Conservation (phyloP, 2,888 invertebrate genomes). For the Cataglyphis livida region DNA sequence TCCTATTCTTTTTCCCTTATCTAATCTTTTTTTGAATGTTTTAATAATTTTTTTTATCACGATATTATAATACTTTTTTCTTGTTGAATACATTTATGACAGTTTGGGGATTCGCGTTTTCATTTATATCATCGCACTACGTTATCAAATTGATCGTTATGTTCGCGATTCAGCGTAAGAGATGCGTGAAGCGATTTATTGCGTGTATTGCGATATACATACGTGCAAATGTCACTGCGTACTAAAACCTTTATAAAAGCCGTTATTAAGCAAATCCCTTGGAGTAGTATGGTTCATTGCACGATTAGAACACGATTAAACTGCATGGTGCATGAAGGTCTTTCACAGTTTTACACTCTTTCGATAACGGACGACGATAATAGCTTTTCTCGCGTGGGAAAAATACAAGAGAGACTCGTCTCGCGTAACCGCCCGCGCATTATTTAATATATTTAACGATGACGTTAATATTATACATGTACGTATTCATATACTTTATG, state of each 20-base stretch:
- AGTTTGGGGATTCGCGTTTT: too few relatives aligned
- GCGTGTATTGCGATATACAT: background rate
- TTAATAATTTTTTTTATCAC: background rate
- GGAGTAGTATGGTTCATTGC: slow-evolving; percentile 34
- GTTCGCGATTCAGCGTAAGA: background rate
- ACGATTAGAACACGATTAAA: slow-evolving; percentile 29
- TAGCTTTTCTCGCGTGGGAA: slow-evolving; percentile 1
- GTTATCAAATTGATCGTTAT: slow-evolving; percentile 14
- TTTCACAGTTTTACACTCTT: slow-evolving; percentile 38
- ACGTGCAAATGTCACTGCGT: slow-evolving; percentile 44
- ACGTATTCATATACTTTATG: slow-evolving; percentile 7
- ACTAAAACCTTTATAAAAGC: slow-evolving; percentile 30
- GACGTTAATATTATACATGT: slow-evolving; percentile 2
- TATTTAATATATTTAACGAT: slow-evolving; percentile 22
- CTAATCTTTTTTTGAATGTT: background rate
- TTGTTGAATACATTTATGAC: background rate
- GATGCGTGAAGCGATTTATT: background rate
- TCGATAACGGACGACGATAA: slow-evolving; percentile 31
- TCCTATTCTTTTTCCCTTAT: background rate
- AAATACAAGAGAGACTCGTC: background rate
- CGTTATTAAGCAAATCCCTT: slow-evolving; percentile 20
- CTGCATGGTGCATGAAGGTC: slow-evolving; percentile 23
- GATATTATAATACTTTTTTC: background rate
- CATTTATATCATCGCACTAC: background rate
- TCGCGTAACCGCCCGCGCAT: background rate